These are phyloP conservation scores for Acropora yongei DNA, from an alignment of 64 coral and sea anemone genomes.

Conservation along the genomic window DNA sequence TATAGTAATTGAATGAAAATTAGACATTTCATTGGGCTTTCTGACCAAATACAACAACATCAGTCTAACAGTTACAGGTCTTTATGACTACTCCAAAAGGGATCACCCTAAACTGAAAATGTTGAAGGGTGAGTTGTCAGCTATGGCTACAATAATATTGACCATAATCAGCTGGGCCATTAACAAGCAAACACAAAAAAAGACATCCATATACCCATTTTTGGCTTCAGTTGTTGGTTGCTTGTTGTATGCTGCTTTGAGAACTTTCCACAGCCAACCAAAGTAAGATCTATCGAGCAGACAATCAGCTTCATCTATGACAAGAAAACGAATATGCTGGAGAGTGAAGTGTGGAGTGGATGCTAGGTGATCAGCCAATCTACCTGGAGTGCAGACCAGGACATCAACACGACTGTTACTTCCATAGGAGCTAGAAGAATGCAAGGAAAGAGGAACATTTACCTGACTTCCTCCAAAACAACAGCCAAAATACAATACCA, in stretches of 20 bases:
- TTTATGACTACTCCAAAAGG: too few species aligned
- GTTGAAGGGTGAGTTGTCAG: too few species aligned
- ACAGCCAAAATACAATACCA: neutral
- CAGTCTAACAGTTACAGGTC: too few species aligned
- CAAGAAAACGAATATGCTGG: constrained; percentile 86
- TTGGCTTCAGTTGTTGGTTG: neutral
- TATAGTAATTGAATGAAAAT: too few species aligned
- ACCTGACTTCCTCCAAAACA: neutral
- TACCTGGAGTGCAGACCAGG: constrained; percentile 87
- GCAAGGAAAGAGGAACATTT: neutral
- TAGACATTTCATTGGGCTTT: too few species aligned
- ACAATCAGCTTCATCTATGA: constrained; percentile 98
- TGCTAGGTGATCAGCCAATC: constrained; percentile 91
- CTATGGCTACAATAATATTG: too few species aligned
- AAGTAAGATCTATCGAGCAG: constrained; percentile 83
- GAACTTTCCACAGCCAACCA: constrained; percentile 89
- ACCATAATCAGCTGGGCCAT: neutral
- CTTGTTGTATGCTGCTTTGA: constrained; percentile 59
- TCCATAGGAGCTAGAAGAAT: constrained; percentile 39
- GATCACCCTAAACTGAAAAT: too few species aligned
- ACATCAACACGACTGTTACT: constrained; percentile 83
- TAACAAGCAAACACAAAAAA: neutral
- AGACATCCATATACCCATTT: neutral
- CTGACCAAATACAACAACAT: too few species aligned
- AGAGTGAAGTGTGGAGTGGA: constrained; percentile 82